Conservation (phyloP, 2,797 vertebrate genomes). For the Meda fulgida region DNA sequence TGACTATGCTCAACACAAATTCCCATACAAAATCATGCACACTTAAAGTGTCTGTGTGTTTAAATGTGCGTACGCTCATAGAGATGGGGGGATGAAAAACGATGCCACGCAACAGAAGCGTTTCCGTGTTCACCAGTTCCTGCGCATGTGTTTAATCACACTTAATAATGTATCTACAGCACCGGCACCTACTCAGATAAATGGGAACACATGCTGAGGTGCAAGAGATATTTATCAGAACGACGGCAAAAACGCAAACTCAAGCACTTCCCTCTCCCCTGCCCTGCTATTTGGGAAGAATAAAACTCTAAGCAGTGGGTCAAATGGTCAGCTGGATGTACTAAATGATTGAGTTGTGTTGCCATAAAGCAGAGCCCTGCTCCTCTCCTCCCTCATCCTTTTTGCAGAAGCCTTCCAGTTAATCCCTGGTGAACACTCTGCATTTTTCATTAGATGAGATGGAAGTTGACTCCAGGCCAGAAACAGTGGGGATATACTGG, state of each 20-base stretch:
- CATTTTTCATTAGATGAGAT: slow-evolving; percentile 72
- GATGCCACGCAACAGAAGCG: slow-evolving; percentile 57
- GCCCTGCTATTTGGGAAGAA: slow-evolving; percentile 57
- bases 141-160: slow-evolving; percentile 67
- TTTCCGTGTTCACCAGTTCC: slow-evolving; percentile 60
- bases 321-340: slow-evolving; percentile 64
- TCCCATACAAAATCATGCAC: slow-evolving; percentile 5
- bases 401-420: slow-evolving; percentile 56
- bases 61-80: slow-evolving; percentile 13
- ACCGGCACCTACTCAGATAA: slow-evolving; percentile 59
- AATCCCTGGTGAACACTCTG: slow-evolving; percentile 63
- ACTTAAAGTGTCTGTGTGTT: slow-evolving; percentile 14
- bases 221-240: slow-evolving; percentile 64
- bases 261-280: slow-evolving; percentile 56
- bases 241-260: slow-evolving; percentile 59
- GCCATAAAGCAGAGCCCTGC: slow-evolving; percentile 53
- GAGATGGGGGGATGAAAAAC: slow-evolving; percentile 59
- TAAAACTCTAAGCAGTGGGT: slow-evolving; percentile 60
- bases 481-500: slow-evolving; percentile 66
- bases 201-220: slow-evolving; percentile 65
- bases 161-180: slow-evolving; percentile 68
- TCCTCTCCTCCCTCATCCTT: slow-evolving; percentile 49
- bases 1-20: slow-evolving; percentile 16
- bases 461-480: slow-evolving; percentile 68
- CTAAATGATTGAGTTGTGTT: slow-evolving; percentile 63